Evolutionary conservation across 1,140 invertebrate species (phyloP), one percentile per base, ranked within the genome.

Genomic region (Drosophila subobscura): DNA sequence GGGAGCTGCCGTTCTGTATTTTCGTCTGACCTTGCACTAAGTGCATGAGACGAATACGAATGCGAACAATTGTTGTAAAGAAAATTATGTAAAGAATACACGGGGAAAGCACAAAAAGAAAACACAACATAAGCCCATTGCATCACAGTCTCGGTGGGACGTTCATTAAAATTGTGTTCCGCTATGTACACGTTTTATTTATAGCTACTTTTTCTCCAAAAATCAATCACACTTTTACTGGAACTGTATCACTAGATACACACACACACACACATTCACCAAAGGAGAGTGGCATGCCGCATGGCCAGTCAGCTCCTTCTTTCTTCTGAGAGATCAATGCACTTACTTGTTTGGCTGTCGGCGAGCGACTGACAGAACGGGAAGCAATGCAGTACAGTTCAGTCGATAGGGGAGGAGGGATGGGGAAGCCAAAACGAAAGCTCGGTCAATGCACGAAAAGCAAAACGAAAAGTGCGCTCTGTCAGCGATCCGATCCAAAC

Each of bases 31-130:
- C 80, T 85, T 86, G 25, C 4, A 37, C 56, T 41, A 14, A 80
- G 81, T 81, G 83, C 81, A 85, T 85, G 80, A 45, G 81, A 68
- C 59, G 33, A 73, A 73, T 73, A 53, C 65, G 22, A 71, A 71
- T 68, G 27, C 54, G 16, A 20, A 59, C 33, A 37, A 37, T 12
- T 37, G 10, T 37, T 12, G 33, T 37, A 37, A 37, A 40, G 44
- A 50, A 66, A 86, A 76, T 85, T 85, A 85, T 86, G 83, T 85
- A 86, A 86, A 77, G 63, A 61, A 66, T 78, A 54, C 57, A 42
- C n/a, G 57, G 41, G 20, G 44, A 55, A 59, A 57, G 53, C 22
- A 51, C 27, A 4, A 20, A 65, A 54, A 50, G n/a, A 60, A 80
- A 67, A 52, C 56, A 33, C 27, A 63, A 57, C 68, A 67, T 58